Percentiles rank a stretch among this genome's conserved stretches.
phyloP scores from a whole-genome alignment of 2,113 vertebrate species.

The Prionailurus viverrinus region DNA sequence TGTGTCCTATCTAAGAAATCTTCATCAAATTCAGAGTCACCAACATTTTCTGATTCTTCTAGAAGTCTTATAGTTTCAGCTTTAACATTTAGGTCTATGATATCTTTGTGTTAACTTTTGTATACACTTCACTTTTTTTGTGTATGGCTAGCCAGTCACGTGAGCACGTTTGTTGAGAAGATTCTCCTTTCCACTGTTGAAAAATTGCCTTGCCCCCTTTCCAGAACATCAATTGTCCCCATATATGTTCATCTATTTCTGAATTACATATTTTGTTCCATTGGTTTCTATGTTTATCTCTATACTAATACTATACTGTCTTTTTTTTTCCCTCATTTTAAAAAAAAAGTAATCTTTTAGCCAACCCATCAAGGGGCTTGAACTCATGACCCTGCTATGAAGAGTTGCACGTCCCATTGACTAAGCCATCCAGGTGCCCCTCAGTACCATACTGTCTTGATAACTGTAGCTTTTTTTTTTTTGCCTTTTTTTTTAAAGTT shows the following conservation, averaged over 20 bases:
- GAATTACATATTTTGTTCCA: not conserved
- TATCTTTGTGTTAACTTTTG: not conserved
- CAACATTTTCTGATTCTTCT: not conserved
- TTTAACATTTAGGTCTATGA: not conserved
- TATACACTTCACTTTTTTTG: not conserved
- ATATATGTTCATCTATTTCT: not conserved
- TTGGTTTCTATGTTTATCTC: not conserved
- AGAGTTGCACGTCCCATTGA: not conserved
- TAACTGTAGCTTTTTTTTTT: too few relatives aligned
- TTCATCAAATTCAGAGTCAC: not conserved
- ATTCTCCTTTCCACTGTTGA: not conserved
- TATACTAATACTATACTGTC: not conserved
- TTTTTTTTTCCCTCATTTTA: not conserved
- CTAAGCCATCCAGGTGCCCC: not conserved
- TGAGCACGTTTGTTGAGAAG: not conserved
- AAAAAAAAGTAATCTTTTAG: not conserved
- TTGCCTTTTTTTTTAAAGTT: too few relatives aligned
- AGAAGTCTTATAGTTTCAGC: not conserved
- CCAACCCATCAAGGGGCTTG: not conserved
- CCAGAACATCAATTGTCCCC: not conserved
- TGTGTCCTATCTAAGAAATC: not conserved
- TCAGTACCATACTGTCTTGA: not conserved
- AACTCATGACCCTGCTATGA: not conserved
- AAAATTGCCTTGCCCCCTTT: not conserved
- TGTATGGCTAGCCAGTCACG: not conserved